Evolutionary conservation across 2,113 vertebrate genomes (phyloP).

Genomic region (Sminthopsis crassicaudata): DNA sequence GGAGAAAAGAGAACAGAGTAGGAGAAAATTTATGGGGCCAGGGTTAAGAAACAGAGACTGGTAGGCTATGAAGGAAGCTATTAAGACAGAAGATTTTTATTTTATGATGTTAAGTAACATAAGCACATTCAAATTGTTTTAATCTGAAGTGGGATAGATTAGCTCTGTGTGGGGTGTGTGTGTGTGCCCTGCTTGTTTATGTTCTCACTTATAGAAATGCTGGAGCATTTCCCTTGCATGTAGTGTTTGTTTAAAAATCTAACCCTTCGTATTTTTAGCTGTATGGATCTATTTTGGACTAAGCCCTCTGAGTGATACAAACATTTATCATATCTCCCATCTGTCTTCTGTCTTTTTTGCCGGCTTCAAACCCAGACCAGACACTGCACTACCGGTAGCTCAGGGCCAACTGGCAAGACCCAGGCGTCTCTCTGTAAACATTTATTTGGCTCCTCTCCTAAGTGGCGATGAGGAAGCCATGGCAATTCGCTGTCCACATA

Average conservation of each 20-base stretch:
- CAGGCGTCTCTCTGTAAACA: slow-evolving; percentile 4
- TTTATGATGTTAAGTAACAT: slow-evolving; percentile 14
- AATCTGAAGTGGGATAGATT: slow-evolving; percentile 23
- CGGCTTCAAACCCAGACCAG: slow-evolving; percentile 5
- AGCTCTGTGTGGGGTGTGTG: background rate
- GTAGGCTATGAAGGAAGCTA: background rate
- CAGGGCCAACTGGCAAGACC: background rate
- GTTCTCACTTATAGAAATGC: slow-evolving; percentile 19
- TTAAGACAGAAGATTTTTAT: background rate
- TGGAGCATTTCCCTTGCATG: slow-evolving; percentile 8
- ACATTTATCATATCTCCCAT: slow-evolving; percentile 19
- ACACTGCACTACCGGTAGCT: slow-evolving; percentile 22
- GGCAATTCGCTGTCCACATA: background rate
- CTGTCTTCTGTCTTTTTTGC: background rate
- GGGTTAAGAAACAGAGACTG: slow-evolving; percentile 1
- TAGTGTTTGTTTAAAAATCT: slow-evolving; percentile 50
- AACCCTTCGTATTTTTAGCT: slow-evolving; percentile 6
- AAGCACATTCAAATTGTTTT: slow-evolving; percentile 43
- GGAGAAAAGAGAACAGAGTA: background rate
- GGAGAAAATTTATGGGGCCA: slow-evolving; percentile 14
- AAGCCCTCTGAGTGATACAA: background rate
- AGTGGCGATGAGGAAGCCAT: background rate
- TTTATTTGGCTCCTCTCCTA: background rate
- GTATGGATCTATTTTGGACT: background rate
- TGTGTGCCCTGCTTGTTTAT: background rate